Conservation (phyloP, 2,797 vertebrate species). For the Erethizon dorsatum region DNA sequence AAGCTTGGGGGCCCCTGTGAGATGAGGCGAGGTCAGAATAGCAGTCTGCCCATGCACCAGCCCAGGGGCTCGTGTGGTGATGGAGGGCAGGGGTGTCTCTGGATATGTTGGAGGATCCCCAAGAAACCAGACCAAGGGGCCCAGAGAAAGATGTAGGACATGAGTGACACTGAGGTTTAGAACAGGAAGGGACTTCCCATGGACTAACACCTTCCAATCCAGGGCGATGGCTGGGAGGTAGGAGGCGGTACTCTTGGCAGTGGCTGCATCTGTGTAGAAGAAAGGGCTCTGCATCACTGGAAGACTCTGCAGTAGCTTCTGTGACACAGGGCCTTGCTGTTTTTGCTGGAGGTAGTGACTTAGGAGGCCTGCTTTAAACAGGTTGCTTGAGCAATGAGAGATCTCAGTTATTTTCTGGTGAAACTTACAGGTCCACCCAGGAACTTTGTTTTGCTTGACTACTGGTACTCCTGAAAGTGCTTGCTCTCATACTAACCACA, state of each 20-base stretch:
- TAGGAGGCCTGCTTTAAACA: accelerated
- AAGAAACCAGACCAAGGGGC: neutral
- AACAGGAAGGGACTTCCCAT: neutral
- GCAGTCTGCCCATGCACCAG: neutral
- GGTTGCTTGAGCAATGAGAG: neutral
- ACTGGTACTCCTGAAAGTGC: neutral
- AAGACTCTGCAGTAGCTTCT: too few relatives aligned
- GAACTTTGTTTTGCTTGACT: neutral
- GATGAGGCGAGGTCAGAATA: accelerated
- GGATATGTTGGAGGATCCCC: neutral
- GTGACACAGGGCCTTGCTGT: accelerated
- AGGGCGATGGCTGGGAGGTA: accelerated
- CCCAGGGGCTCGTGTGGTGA: neutral
- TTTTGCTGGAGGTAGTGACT: accelerated
- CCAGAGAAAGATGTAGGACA: neutral
- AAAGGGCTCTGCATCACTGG: too few relatives aligned
- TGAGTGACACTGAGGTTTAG: neutral
- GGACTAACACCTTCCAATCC: neutral
- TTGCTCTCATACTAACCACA: too few relatives aligned
- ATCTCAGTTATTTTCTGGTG: neutral
- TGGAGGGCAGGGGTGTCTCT: neutral
- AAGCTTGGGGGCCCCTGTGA: neutral
- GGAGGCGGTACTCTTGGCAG: accelerated
- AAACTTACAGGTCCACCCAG: neutral
- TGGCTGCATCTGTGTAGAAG: accelerated